phyloP scores from a whole-genome alignment of 2,888 invertebrate genomes.

The Amblyjoppa fuscipennis region DNA sequence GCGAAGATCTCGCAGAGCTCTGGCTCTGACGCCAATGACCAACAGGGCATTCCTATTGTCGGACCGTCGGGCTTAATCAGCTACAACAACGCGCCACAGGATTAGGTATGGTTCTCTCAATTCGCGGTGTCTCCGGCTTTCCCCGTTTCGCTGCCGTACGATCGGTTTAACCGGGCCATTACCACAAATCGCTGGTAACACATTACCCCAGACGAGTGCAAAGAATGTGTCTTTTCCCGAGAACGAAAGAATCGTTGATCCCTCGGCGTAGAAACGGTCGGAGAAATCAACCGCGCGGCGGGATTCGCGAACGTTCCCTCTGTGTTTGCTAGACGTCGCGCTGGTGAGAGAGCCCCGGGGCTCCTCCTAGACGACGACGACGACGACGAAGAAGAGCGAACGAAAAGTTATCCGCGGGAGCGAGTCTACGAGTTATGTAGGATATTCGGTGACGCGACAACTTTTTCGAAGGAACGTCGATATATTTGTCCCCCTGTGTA shows the following conservation, averaged over 20 bases:
- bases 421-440: slow-evolving; percentile 76
- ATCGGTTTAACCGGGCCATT: slow-evolving; percentile 49
- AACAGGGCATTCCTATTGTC: slow-evolving; percentile 77
- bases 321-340: slow-evolving; percentile 64
- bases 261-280: slow-evolving; percentile 41
- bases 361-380: slow-evolving; percentile 60
- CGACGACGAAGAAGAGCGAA: slow-evolving; percentile 61
- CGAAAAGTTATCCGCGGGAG: slow-evolving; percentile 74
- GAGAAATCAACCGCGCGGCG: slow-evolving; percentile 29
- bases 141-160: slow-evolving; percentile 64
- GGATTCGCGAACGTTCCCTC: slow-evolving; percentile 31
- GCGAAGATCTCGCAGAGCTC: slow-evolving; percentile 56
- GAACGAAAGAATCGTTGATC: slow-evolving; percentile 52
- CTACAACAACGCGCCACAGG: slow-evolving; percentile 60
- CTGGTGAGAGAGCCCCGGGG: slow-evolving; percentile 37
- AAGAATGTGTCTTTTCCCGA: slow-evolving; percentile 60
- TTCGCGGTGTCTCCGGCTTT: slow-evolving; percentile 72
- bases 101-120: slow-evolving; percentile 18
- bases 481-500: slow-evolving; percentile 79
- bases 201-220: slow-evolving; percentile 63
- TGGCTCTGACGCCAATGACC: slow-evolving; percentile 82
- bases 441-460: slow-evolving; percentile 81
- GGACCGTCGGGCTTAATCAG: slow-evolving; percentile 74
- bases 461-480: slow-evolving; percentile 81
- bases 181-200: slow-evolving; percentile 61